Evolutionary conservation across 2,113 vertebrate genomes (phyloP).

Genomic region (Neolamprologus brichardi): DNA sequence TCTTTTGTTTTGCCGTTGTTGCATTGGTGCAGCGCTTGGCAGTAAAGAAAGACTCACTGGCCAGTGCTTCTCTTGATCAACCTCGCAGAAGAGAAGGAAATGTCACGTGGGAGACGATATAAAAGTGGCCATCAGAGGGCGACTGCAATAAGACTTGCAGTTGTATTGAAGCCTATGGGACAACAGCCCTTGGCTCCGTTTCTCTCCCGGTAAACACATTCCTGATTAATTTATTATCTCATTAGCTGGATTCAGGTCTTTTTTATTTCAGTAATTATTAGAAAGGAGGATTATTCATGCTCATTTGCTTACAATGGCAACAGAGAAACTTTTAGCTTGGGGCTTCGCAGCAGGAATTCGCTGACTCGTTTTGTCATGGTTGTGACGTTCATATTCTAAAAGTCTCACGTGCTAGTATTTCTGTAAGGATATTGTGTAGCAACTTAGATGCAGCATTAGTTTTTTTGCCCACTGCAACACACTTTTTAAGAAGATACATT

Average conservation of each 20-base stretch:
- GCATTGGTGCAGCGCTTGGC: background rate
- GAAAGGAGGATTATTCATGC: background rate
- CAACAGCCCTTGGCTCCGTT: background rate
- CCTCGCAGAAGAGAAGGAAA: background rate
- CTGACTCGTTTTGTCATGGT: background rate
- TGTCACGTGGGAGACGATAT: accelerated
- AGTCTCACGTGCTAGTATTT: background rate
- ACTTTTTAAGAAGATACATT: background rate
- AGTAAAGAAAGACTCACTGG: background rate
- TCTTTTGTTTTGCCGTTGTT: background rate
- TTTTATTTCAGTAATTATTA: background rate
- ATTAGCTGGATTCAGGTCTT: background rate
- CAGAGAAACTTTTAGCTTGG: background rate
- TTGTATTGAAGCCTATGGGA: background rate
- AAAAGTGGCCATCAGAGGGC: background rate
- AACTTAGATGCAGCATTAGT: accelerated
- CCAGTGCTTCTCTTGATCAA: background rate
- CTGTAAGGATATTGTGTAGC: background rate
- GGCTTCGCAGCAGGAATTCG: background rate
- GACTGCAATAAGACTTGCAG: background rate
- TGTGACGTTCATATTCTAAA: background rate
- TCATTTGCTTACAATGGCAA: background rate
- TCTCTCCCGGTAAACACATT: background rate
- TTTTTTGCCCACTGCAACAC: background rate
- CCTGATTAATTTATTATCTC: background rate